Evolutionary conservation across 2,797 vertebrate genomes (phyloP), one percentile per base, ranked within the genome.

Genomic region (Peromyscus aztecus): DNA sequence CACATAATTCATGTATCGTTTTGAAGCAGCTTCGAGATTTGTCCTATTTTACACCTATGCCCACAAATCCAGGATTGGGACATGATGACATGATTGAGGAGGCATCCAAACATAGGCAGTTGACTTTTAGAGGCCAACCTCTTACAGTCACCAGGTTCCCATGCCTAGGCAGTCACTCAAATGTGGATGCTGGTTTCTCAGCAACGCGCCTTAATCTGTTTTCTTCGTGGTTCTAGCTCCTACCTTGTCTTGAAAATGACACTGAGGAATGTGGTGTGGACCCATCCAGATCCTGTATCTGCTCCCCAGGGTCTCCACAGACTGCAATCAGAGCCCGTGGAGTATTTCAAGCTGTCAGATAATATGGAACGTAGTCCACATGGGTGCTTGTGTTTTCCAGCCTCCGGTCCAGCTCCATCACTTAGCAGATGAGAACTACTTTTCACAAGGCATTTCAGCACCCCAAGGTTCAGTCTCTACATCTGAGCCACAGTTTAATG

Each of bases 241-340:
- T 21, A 69, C 40, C 13, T 14, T 84, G 19, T 94, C 84, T 76
- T 91, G 71, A 78, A 93, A 82, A 67, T 90, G 61, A 67, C 67
- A 46, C 34, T 57, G 17, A 80, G 65, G 16, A 73, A 76, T 93
- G 73, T 84, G 43, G 12, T 5, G 4, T 40, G n/a, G 37, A 14
- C 8, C n/a, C 13, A 67, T 29, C 12, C 37, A 16, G 40, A 85
- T 23, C 29, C 61, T 84, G 16, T 9, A 24, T 10, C 82, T 59
- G 61, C 24, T 84, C 27, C 34, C n/a, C 82, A 82, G 59, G 23
- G 4, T 57, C 2, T 46, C 8, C 12, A 17, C 19, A 85, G 34
- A 81, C n/a, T 91, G 52, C 24, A 59, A 13, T 81, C 6, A 11
- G 65, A 85, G 8, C 14, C 55, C 11, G 12, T n/a, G n/a, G 17